Percentiles rank a stretch among this genome's conserved stretches.
phyloP scores from a whole-genome alignment of 1,140 invertebrate genomes.

The Zaprionus africanus region DNA sequence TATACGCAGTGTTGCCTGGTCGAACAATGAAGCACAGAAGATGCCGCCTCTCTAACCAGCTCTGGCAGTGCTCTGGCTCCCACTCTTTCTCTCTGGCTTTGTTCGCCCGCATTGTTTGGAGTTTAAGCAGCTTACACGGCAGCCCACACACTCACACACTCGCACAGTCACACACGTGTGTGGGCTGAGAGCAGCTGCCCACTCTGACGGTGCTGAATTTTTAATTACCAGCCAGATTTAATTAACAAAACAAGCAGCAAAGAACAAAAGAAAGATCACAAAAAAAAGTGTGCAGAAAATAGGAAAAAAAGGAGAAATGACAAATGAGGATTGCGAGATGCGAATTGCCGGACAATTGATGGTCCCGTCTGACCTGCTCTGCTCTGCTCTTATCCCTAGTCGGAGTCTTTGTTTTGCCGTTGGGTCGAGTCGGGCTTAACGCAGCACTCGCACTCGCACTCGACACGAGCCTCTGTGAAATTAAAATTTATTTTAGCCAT shows the following conservation, averaged over 20 bases:
- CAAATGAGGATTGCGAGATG: conserved; percentile 9
- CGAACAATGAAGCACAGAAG: conserved; percentile 4
- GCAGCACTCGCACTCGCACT: not conserved
- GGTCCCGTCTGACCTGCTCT: not conserved
- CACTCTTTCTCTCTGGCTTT: not conserved
- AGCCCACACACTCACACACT: conserved; percentile 20
- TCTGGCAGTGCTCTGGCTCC: not conserved
- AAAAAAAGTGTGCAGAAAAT: not conserved
- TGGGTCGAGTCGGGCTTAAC: not conserved
- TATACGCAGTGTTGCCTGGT: conserved; percentile 30
- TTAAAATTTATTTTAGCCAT: conserved; percentile 79
- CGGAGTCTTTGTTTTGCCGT: not conserved
- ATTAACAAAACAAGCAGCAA: conserved; percentile 27
- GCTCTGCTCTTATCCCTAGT: not conserved
- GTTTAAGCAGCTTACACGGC: conserved; percentile 36
- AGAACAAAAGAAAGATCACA: not conserved
- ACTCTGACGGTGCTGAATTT: conserved; percentile 24
- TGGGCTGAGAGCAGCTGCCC: too few species aligned
- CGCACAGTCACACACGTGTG: conserved; percentile 6
- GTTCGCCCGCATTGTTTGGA: conserved; percentile 29
- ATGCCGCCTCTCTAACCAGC: conserved; percentile 5
- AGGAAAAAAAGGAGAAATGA: conserved; percentile 9
- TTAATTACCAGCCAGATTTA: conserved; percentile 49
- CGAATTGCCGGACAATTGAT: conserved; percentile 26
- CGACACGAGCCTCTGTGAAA: conserved; percentile 52